phyloP scores from a whole-genome alignment of 2,797 vertebrate species.

The Alectoris magna region DNA sequence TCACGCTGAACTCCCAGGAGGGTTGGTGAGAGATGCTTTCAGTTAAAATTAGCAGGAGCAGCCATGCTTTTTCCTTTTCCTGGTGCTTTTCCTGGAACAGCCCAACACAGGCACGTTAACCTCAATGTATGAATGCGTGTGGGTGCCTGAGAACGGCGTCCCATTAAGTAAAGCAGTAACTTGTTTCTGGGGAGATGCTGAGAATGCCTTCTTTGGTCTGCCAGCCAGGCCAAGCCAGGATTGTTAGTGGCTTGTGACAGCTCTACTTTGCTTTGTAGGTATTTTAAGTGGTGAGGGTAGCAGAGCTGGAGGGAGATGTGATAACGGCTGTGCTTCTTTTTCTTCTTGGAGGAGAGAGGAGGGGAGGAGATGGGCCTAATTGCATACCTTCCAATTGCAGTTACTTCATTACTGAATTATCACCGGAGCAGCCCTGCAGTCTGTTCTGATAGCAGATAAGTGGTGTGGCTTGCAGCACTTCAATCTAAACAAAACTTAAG shows the following conservation, averaged over 20 bases:
- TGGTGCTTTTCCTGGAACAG: not conserved
- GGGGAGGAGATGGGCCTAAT: conserved; percentile 51
- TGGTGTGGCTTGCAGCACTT: conserved; percentile 38
- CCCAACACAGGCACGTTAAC: not conserved
- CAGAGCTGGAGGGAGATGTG: conserved; percentile 38
- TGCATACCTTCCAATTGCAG: conserved; percentile 54
- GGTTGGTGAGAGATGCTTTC: not conserved
- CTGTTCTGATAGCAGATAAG: conserved; percentile 63
- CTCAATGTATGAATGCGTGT: not conserved
- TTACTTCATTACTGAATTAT: conserved; percentile 59
- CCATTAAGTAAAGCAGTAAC: not conserved
- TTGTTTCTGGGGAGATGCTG: conserved; percentile 26
- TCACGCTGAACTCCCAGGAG: not conserved
- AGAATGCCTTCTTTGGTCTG: conserved; percentile 19
- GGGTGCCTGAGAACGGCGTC: conserved; percentile 46
- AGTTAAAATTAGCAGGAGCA: not conserved
- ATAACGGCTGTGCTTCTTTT: conserved; percentile 20
- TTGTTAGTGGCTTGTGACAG: conserved; percentile 47
- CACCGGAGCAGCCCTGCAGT: conserved; percentile 37
- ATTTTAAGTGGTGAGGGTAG: conserved; percentile 54
- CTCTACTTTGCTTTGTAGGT: conserved; percentile 37
- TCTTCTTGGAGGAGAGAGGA: not conserved
- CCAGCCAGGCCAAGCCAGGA: conserved; percentile 7
- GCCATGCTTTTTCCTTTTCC: not conserved
- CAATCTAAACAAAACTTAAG: conserved; percentile 61